Conservation (phyloP, 2,888 invertebrate species). For the Heliconius ismenius region DNA sequence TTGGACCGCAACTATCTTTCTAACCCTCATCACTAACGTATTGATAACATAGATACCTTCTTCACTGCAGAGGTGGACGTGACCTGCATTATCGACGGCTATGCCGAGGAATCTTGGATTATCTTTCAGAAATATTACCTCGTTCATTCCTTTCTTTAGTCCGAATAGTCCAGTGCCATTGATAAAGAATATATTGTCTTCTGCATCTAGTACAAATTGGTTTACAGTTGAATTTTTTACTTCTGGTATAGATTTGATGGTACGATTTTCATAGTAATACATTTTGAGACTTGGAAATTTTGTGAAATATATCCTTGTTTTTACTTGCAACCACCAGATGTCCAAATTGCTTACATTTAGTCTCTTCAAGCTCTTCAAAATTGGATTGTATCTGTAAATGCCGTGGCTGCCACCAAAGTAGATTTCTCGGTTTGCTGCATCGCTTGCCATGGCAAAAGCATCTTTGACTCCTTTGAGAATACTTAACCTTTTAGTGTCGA, state of each 20-base stretch:
- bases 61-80: conserved; percentile 64
- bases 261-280: conserved; percentile 59
- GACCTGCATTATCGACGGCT: conserved; percentile 60
- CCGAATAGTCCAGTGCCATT: conserved; percentile 67
- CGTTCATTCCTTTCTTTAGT: conserved; percentile 49
- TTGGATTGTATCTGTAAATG: conserved; percentile 63
- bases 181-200: conserved; percentile 63
- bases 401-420: conserved; percentile 73
- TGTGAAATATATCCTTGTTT: conserved; percentile 61
- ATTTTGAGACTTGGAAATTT: conserved; percentile 66
- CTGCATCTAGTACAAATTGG: conserved; percentile 62
- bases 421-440: conserved; percentile 53
- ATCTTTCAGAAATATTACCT: conserved; percentile 54
- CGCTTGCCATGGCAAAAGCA: conserved; percentile 66
- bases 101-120: conserved; percentile 61
- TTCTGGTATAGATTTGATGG: conserved; percentile 50
- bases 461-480: conserved; percentile 69
- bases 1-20: conserved; percentile 57
- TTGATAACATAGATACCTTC: conserved; percentile 65
- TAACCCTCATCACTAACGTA: conserved; percentile 60
- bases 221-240: conserved; percentile 56
- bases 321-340: conserved; percentile 70
- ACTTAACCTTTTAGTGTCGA: conserved; percentile 59
- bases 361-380: conserved; percentile 53
- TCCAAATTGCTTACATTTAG: conserved; percentile 61